A percentile compares a stretch with the other conserved stretches of the same genome.
These are phyloP conservation scores for Synergus gifuensis DNA, from an alignment of 2,888 invertebrate genomes.

Conservation along the genomic window DNA sequence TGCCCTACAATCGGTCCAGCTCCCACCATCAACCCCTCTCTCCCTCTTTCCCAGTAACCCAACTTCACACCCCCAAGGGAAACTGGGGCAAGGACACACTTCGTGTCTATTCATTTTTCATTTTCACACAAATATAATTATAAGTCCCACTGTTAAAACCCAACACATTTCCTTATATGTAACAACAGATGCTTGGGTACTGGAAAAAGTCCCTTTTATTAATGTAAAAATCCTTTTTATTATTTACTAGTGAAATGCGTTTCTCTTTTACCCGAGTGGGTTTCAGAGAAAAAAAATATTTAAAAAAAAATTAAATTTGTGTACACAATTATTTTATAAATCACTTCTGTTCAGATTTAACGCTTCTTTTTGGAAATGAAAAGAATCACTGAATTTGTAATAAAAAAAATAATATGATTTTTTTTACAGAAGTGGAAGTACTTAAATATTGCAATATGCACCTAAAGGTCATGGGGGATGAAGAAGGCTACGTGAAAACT, in stretches of 20 bases:
- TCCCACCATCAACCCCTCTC: slow-evolving; percentile 51
- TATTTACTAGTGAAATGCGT: too few relatives aligned
- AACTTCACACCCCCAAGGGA: slow-evolving; percentile 49
- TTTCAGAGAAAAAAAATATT: too few relatives aligned
- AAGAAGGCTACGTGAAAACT: slow-evolving; percentile 74
- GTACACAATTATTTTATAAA: too few relatives aligned
- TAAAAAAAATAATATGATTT: slow-evolving; percentile 25
- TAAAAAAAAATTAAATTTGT: too few relatives aligned
- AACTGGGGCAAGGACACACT: slow-evolving; percentile 72
- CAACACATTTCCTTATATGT: not conserved
- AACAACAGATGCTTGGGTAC: not conserved
- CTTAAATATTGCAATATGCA: slow-evolving; percentile 79
- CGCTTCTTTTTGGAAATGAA: too few relatives aligned
- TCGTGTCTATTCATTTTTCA: slow-evolving; percentile 48
- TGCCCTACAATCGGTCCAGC: slow-evolving; percentile 54
- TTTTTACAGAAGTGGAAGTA: slow-evolving; percentile 77
- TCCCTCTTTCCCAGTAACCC: slow-evolving; percentile 42
- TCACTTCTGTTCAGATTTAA: too few relatives aligned
- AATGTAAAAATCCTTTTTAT: too few relatives aligned
- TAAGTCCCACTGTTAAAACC: slow-evolving; percentile 43
- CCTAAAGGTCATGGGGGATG: slow-evolving; percentile 73
- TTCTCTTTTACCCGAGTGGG: too few relatives aligned
- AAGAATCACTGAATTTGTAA: too few relatives aligned
- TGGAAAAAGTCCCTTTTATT: too few relatives aligned
- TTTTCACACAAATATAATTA: slow-evolving; percentile 48